Evolutionary conservation across 2,888 invertebrate genomes (phyloP).

Genomic region (Sesamia inferens): DNA sequence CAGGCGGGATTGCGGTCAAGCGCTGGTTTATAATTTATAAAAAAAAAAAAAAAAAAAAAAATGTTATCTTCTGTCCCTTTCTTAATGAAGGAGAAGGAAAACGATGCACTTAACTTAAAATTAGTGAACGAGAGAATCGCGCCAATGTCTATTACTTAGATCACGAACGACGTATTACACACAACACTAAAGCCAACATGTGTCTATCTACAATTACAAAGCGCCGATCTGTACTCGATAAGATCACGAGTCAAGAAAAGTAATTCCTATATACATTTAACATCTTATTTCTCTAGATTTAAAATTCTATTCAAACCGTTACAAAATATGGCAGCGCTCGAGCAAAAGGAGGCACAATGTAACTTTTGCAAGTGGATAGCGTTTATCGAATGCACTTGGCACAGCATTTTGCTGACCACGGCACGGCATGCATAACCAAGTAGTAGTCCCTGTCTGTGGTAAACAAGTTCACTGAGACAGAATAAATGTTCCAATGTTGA

Average conservation of each 20-base stretch:
- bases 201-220: too few relatives aligned
- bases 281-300: constrained; percentile 31
- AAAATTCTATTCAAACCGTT: constrained; percentile 43
- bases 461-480: constrained; percentile 77
- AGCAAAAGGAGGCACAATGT: constrained; percentile 66
- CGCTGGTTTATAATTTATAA: too few relatives aligned
- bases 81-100: too few relatives aligned
- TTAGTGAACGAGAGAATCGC: too few relatives aligned
- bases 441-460: constrained; percentile 69
- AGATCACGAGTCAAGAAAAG: not conserved
- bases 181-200: not conserved
- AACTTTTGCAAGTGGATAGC: constrained; percentile 75
- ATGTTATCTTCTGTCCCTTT: too few relatives aligned
- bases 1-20: too few relatives aligned
- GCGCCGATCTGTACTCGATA: not conserved
- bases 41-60: too few relatives aligned
- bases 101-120: too few relatives aligned
- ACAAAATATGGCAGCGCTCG: constrained; percentile 47
- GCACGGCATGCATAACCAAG: constrained; percentile 80
- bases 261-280: not conserved
- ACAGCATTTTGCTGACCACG: constrained; percentile 77
- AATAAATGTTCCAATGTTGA: constrained; percentile 77
- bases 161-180: too few relatives aligned
- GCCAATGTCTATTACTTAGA: too few relatives aligned
- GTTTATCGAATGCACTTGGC: constrained; percentile 78